A percentile compares a stretch with the other conserved stretches of the same genome.
Conservation (phyloP, 2,797 vertebrate genomes). For the Sebastes jordani region DNA sequence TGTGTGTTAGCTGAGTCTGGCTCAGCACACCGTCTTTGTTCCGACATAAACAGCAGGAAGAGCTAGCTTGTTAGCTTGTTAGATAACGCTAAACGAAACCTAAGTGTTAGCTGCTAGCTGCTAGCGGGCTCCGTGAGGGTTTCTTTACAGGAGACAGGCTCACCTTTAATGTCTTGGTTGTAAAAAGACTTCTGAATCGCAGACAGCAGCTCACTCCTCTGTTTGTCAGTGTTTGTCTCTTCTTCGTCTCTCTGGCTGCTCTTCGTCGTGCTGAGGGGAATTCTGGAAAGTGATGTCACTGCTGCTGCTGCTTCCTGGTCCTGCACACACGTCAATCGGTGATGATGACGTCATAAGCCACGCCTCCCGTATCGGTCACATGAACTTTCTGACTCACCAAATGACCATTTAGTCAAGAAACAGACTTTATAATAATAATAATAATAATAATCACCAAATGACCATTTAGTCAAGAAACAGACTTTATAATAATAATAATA, state of each 20-base stretch:
- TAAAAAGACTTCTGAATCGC: neutral
- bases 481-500: too few species aligned
- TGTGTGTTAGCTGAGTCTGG: neutral
- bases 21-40: conserved; percentile 56
- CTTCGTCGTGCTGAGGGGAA: conserved; percentile 51
- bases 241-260: neutral
- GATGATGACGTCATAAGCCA: conserved; percentile 33
- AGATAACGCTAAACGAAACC: conserved; percentile 22
- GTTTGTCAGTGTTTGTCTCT: neutral
- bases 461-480: too few species aligned
- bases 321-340: conserved; percentile 38
- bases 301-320: conserved; percentile 54
- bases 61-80: conserved; percentile 37
- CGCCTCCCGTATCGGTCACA: conserved; percentile 51
- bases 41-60: conserved; percentile 34
- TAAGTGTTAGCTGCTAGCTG: neutral
- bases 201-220: neutral
- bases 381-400: conserved; percentile 4
- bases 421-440: neutral
- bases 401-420: neutral
- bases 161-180: conserved; percentile 45
- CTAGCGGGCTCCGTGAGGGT: neutral
- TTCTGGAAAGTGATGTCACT: conserved; percentile 75
- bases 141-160: neutral
- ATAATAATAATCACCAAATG: too few species aligned